Conservation (phyloP, 2,113 vertebrate species). For the Engystomops pustulosus region DNA sequence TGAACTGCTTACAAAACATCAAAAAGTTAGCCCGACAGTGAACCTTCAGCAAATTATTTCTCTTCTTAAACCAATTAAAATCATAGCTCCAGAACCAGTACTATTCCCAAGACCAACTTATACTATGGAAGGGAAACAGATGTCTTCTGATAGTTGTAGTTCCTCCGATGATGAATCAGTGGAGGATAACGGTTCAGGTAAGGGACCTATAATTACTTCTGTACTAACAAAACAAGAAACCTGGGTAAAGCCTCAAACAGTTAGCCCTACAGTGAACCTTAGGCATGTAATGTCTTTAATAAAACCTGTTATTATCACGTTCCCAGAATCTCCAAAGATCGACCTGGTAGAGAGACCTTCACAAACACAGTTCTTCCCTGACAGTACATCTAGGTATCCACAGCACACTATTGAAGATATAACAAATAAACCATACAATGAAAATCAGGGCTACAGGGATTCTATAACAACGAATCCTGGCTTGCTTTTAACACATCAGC, state of each 20-base stretch:
- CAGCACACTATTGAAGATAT: no score
- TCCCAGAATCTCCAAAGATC: not conserved
- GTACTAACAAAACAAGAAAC: not conserved
- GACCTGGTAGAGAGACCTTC: not conserved
- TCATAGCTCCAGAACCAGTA: not conserved
- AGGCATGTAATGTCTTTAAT: not conserved
- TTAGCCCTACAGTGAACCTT: constrained; percentile 6
- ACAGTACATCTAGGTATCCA: no score
- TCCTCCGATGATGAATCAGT: not conserved
- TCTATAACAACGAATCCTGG: not conserved
- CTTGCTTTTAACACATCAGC: not conserved
- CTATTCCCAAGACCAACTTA: not conserved
- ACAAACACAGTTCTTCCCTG: not conserved
- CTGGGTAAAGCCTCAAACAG: not conserved
- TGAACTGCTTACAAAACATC: not conserved
- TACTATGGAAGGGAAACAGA: not conserved
- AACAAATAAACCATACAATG: no score
- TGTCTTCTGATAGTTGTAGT: not conserved
- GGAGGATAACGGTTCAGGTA: not conserved
- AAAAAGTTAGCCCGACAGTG: not conserved
- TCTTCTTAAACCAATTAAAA: not conserved
- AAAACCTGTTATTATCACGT: not conserved
- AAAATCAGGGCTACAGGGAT: not conserved
- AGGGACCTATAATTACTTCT: no score
- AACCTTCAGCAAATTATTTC: not conserved